phyloP scores from a whole-genome alignment of 2,113 vertebrate genomes.

The Peromyscus leucopus region DNA sequence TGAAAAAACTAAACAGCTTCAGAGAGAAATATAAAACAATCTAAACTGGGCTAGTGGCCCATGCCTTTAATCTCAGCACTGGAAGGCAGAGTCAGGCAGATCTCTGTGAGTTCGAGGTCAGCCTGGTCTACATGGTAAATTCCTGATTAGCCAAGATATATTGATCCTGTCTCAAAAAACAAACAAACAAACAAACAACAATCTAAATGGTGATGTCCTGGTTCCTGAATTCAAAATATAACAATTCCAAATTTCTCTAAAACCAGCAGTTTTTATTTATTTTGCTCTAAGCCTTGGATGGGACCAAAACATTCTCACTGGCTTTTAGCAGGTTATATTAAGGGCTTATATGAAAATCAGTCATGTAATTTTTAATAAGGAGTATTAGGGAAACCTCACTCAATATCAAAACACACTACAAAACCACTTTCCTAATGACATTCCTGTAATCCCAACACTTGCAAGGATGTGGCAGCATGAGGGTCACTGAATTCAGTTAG shows the following conservation, averaged over 20 bases:
- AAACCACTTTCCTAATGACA: background rate
- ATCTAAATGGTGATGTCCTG: background rate
- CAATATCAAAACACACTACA: conserved; percentile 32
- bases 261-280: background rate
- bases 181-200: background rate
- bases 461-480: background rate
- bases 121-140: background rate
- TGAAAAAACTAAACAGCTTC: background rate
- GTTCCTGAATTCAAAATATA: conserved; percentile 40
- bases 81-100: background rate
- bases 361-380: conserved; percentile 18
- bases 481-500: background rate
- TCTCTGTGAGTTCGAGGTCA: background rate
- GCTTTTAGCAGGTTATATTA: background rate
- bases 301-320: background rate
- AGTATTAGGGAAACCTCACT: conserved; percentile 12
- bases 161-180: background rate
- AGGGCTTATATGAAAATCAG: background rate
- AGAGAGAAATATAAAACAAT: conserved; percentile 1
- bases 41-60: background rate
- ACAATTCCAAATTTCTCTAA: conserved; percentile 8
- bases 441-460: background rate
- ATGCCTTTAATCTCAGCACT: background rate
- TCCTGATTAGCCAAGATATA: background rate
- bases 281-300: background rate